Conservation (phyloP, 2,797 vertebrate species). For the Periparus ater region DNA sequence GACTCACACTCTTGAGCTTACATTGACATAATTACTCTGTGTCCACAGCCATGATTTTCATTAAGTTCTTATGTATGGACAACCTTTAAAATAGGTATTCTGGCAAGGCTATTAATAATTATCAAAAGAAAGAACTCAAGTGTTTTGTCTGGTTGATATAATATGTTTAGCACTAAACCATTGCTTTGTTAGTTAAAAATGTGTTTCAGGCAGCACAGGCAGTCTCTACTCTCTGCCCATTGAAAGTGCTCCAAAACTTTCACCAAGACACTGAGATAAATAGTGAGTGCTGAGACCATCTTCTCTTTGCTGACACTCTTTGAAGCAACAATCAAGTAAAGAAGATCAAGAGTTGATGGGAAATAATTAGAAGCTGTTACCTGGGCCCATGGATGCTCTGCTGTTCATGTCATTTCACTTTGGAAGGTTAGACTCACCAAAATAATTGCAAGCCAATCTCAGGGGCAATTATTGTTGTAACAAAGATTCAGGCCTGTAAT, state of each 20-base stretch:
- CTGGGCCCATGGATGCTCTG: slow-evolving; percentile 11
- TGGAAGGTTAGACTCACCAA: slow-evolving; percentile 53
- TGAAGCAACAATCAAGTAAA: slow-evolving; percentile 57
- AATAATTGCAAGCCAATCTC: slow-evolving; percentile 67
- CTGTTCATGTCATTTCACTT: slow-evolving; percentile 43
- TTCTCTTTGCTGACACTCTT: slow-evolving; percentile 56
- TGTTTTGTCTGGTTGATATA: not conserved
- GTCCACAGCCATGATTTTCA: not conserved
- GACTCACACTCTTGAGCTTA: not conserved
- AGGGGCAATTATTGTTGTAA: slow-evolving; percentile 52
- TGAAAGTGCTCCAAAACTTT: slow-evolving; percentile 38
- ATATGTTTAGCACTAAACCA: not conserved
- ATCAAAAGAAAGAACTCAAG: not conserved
- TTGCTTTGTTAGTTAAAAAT: not conserved
- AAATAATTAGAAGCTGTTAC: slow-evolving; percentile 71
- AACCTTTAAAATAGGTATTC: not conserved
- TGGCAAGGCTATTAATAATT: not conserved
- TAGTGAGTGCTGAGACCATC: slow-evolving; percentile 16
- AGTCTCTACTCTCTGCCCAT: not conserved
- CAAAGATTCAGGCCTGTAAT: slow-evolving; percentile 61
- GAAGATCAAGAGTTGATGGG: slow-evolving; percentile 67
- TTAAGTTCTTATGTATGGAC: not conserved
- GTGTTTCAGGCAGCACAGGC: not conserved
- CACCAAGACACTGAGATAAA: slow-evolving; percentile 11
- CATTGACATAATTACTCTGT: not conserved